Evolutionary conservation across 2,888 invertebrate genomes (phyloP), one percentile per base, ranked within the genome.

Genomic region (Xylota sylvarum): DNA sequence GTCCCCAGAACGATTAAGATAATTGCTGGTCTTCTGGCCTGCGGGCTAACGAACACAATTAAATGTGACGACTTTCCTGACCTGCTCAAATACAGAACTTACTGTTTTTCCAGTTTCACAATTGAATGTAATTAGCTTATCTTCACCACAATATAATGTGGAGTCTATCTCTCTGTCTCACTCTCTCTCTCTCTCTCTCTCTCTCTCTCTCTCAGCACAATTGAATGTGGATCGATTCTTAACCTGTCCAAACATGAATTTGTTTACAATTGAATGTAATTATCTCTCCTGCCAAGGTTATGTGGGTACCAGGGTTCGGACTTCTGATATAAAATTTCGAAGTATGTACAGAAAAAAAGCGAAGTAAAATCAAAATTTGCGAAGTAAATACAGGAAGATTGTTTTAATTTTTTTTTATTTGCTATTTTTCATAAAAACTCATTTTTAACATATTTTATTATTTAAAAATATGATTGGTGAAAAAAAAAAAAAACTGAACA

Each of bases 141-240:
- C 62, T 43, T 62, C 27, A 43, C 62, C 43, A 27, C 62, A 62
- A 43, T 27, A 30, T 14, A 62, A 62, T 27, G 19, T 46, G 14
- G 4, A 6, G 37, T 60, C 58, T 43, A 40, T 19, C 2, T 14
- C 12, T 4, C 40, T 60, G 10, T 58, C 58, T 58, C 14, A n/a
- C n/a, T n/a, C n/a, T n/a, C n/a, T n/a, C n/a, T n/a, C n/a, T n/a
- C n/a, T n/a, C n/a, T n/a, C n/a, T 58, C 30, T 43, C 23, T 19
- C 2, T 14, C 12, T 4, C 40, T 60, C 19, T 14, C 5, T 7
- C 30, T 55, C 30, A 27, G n/a, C 60, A 60, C 43, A 60, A 60
- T 43, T 60, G 19, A 60, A 60, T 27, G 60, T 43, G 60, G 3
- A 27, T n/a, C 30, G n/a, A 52, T 30, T 52, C 52, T 52, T 3